Evolutionary conservation across 2,797 vertebrate species (phyloP).

Genomic region (Chloroceryle amazona): DNA sequence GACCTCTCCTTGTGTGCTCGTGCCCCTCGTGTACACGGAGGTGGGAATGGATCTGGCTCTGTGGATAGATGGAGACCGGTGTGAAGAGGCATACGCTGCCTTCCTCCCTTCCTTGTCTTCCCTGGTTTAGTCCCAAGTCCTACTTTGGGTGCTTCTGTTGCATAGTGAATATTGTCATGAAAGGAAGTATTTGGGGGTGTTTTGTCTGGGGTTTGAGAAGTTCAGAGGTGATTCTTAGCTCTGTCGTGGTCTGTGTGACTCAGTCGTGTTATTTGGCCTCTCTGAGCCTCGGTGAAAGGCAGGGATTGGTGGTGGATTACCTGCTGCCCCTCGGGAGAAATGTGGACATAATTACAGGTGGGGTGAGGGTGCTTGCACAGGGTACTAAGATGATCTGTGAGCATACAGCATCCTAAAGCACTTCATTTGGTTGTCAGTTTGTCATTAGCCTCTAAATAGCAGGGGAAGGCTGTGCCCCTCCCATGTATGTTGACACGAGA

Average conservation of each 20-base stretch:
- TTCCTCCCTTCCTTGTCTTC: not conserved
- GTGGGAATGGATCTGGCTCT: not conserved
- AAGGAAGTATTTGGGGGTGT: not conserved
- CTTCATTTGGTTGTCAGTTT: not conserved
- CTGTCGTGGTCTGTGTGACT: not conserved
- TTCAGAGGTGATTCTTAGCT: not conserved
- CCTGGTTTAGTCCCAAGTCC: not conserved
- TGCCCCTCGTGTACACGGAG: not conserved
- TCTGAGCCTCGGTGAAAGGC: not conserved
- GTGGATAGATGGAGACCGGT: not conserved
- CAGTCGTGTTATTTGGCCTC: not conserved
- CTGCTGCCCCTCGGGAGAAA: not conserved
- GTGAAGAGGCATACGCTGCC: not conserved
- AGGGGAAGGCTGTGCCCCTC: not conserved
- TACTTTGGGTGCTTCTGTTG: not conserved
- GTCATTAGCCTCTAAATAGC: not conserved
- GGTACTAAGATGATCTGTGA: not conserved
- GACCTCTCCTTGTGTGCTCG: not conserved
- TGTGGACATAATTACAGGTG: not conserved
- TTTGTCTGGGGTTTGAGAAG: not conserved
- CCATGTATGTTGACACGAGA: not conserved
- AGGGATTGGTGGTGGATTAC: not conserved
- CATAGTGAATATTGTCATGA: not conserved
- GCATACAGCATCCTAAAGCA: not conserved
- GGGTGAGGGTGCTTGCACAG: fast-evolving